phyloP scores from a whole-genome alignment of 2,797 vertebrate genomes.

The Acrocephalus scirpaceus region DNA sequence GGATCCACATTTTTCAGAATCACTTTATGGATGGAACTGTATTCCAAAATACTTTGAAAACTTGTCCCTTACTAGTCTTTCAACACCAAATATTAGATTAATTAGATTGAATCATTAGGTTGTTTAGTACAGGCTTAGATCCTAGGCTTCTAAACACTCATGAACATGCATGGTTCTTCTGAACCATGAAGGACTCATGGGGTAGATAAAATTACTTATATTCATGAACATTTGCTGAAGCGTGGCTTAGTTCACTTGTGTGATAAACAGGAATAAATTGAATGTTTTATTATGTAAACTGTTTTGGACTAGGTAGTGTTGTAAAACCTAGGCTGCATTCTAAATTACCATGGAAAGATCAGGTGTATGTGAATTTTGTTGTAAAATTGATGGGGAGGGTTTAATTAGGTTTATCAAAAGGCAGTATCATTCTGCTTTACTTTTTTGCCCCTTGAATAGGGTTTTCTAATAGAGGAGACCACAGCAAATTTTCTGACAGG shows the following conservation, averaged over 20 bases:
- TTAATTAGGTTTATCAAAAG: neutral
- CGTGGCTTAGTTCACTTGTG: neutral
- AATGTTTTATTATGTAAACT: neutral
- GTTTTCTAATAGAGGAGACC: neutral
- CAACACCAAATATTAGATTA: neutral
- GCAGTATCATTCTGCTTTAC: neutral
- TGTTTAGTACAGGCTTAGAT: neutral
- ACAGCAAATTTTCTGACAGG: neutral
- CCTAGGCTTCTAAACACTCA: neutral
- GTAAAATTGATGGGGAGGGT: neutral
- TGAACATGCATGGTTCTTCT: neutral
- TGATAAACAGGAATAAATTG: conserved; percentile 7
- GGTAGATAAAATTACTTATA: neutral
- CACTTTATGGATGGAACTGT: neutral
- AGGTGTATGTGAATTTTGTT: neutral
- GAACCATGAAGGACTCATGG: neutral
- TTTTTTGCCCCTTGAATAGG: neutral
- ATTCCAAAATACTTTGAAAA: neutral
- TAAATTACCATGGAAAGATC: neutral
- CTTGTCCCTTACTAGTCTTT: neutral
- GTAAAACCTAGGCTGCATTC: neutral
- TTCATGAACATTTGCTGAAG: conserved; percentile 12
- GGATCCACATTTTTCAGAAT: neutral
- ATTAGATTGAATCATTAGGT: neutral
- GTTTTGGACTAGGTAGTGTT: neutral